Percentiles rank a stretch among this genome's conserved stretches.
These are phyloP conservation scores for Hipposideros larvatus DNA, from an alignment of 2,797 vertebrate genomes.

Conservation along the genomic window DNA sequence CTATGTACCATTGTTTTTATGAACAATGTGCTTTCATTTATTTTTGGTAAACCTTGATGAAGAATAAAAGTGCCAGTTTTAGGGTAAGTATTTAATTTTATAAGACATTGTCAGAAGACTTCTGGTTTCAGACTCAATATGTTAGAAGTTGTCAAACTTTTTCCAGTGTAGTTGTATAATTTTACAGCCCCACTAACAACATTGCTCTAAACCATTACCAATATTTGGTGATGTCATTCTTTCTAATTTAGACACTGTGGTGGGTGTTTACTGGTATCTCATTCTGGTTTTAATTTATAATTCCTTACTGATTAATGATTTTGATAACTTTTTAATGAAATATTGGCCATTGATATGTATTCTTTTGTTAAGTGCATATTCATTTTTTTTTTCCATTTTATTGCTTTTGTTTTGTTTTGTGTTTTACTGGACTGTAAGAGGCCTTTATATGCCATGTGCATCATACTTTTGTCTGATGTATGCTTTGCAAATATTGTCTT, in stretches of 20 bases:
- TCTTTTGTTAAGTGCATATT: not conserved
- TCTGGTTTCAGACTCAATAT: not conserved
- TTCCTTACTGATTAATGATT: not conserved
- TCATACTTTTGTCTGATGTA: not conserved
- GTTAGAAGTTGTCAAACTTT: not conserved
- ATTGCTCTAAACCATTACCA: not conserved
- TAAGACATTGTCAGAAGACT: not conserved
- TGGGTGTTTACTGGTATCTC: not conserved
- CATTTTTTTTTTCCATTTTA: not conserved
- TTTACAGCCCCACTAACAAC: not conserved
- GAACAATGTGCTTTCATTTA: not conserved
- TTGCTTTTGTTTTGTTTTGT: not conserved
- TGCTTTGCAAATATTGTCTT: not conserved
- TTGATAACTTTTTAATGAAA: not conserved
- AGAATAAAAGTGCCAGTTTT: not conserved
- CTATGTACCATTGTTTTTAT: not conserved
- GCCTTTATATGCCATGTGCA: not conserved
- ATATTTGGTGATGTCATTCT: not conserved
- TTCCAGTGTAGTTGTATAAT: not conserved
- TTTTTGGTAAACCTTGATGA: not conserved
- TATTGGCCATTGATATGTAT: not conserved
- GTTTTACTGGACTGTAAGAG: not conserved
- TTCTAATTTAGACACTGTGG: not conserved
- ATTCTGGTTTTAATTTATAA: not conserved
- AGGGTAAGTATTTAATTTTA: not conserved